Percentiles rank a stretch among this genome's conserved stretches.
These are phyloP conservation scores for Enteromius trimaculatus DNA, from an alignment of 2,797 vertebrate species.

Conservation along the genomic window DNA sequence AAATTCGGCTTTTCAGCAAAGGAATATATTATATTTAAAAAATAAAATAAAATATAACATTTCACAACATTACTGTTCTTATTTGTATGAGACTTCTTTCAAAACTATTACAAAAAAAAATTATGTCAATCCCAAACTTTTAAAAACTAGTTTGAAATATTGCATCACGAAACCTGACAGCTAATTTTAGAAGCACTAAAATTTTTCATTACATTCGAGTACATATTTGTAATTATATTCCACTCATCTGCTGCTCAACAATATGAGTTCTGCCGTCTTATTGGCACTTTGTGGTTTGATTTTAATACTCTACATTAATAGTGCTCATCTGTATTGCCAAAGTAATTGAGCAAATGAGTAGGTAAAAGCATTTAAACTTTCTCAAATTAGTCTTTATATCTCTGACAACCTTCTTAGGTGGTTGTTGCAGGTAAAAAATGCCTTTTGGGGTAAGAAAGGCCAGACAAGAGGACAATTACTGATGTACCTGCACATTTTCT, in stretches of 20 bases:
- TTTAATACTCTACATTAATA: neutral
- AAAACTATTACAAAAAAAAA: neutral
- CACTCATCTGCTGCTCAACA: neutral
- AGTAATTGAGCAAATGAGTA: neutral
- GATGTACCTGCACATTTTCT: neutral
- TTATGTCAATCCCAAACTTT: neutral
- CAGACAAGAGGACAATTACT: too few species aligned
- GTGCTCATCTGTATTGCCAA: neutral
- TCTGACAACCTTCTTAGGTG: neutral
- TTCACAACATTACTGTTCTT: neutral
- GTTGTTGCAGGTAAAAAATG: neutral
- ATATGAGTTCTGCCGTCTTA: neutral
- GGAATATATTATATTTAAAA: too few species aligned
- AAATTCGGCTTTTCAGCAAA: neutral
- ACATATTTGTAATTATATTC: conserved; percentile 10
- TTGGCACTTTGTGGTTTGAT: conserved; percentile 2
- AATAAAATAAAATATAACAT: neutral
- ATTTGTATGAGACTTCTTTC: neutral
- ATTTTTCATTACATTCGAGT: neutral
- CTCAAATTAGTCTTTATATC: neutral
- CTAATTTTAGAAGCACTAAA: neutral
- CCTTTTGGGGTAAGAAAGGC: neutral
- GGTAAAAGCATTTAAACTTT: neutral
- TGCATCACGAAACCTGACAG: neutral
- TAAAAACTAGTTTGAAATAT: neutral